A percentile compares a stretch with the other conserved stretches of the same genome.
These are phyloP conservation scores for Augochlorella aurata DNA, from an alignment of 2,888 invertebrate genomes.

Conservation along the genomic window DNA sequence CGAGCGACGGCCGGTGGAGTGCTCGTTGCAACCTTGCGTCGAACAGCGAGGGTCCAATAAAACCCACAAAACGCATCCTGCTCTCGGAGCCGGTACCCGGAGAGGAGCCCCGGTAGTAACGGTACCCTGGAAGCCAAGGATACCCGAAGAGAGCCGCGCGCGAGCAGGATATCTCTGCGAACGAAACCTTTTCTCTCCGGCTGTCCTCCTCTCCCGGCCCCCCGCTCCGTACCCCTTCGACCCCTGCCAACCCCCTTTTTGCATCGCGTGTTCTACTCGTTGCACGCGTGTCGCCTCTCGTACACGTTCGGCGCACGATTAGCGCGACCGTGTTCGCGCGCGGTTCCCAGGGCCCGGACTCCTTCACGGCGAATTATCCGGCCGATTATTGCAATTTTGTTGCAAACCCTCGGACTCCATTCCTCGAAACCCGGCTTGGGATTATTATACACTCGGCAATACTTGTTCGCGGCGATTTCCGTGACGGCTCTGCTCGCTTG, in stretches of 20 bases:
- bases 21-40: conserved; percentile 53
- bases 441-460: conserved; percentile 13
- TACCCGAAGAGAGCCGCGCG: conserved; percentile 44
- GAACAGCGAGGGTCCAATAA: conserved; percentile 49
- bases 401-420: conserved; percentile 9
- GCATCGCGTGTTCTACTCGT: conserved; percentile 16
- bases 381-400: conserved; percentile 51
- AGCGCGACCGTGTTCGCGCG: conserved; percentile 26
- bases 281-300: conserved; percentile 44
- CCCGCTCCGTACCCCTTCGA: not conserved
- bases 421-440: not conserved
- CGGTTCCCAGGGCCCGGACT: not conserved
- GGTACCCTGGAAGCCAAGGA: conserved; percentile 64
- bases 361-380: conserved; percentile 35
- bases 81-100: conserved; percentile 40
- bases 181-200: conserved; percentile 44
- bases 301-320: conserved; percentile 41
- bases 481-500: not conserved
- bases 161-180: conserved; percentile 42
- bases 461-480: conserved; percentile 34
- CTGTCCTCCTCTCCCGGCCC: not conserved
- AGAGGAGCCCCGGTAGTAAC: conserved; percentile 55
- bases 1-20: conserved; percentile 9
- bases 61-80: conserved; percentile 53
- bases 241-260: conserved; percentile 26